A percentile compares a stretch with the other conserved stretches of the same genome.
These are phyloP conservation scores for Aleiodes leptofemur DNA, from an alignment of 2,888 invertebrate genomes.

Conservation along the genomic window DNA sequence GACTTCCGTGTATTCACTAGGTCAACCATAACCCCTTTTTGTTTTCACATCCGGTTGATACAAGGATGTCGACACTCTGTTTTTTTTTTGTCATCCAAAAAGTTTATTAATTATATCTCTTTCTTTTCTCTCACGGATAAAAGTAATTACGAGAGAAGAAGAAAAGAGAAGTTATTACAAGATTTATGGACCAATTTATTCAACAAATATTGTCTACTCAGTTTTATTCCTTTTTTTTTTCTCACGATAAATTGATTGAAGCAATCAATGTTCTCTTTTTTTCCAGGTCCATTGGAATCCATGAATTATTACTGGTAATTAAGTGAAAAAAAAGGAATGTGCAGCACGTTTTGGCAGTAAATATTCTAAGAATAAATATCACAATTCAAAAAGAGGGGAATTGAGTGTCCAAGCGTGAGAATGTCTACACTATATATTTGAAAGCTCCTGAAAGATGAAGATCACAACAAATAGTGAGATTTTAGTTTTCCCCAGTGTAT, in stretches of 20 bases:
- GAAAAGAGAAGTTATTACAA: no score
- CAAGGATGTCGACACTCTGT: slow-evolving; percentile 2
- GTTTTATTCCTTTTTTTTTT: no score
- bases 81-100: neutral
- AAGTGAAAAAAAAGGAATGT: neutral
- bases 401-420: slow-evolving; percentile 40
- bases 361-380: slow-evolving; percentile 28
- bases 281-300: neutral
- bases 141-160: no score
- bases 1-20: slow-evolving; percentile 38
- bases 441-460: slow-evolving; percentile 50
- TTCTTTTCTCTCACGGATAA: no score
- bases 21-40: slow-evolving; percentile 13
- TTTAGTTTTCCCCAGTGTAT: slow-evolving; percentile 57
- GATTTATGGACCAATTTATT: no score
- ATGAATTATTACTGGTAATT: neutral
- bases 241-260: neutral
- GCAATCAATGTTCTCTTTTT: no score
- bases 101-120: no score
- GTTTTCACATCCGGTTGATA: neutral
- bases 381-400: slow-evolving; percentile 37
- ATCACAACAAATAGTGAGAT: slow-evolving; percentile 64
- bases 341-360: slow-evolving; percentile 3
- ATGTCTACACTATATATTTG: slow-evolving; percentile 16
- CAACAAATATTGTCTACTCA: no score